These are phyloP conservation scores for Rhingia rostrata DNA, from an alignment of 2,888 invertebrate species.

Conservation along the genomic window DNA sequence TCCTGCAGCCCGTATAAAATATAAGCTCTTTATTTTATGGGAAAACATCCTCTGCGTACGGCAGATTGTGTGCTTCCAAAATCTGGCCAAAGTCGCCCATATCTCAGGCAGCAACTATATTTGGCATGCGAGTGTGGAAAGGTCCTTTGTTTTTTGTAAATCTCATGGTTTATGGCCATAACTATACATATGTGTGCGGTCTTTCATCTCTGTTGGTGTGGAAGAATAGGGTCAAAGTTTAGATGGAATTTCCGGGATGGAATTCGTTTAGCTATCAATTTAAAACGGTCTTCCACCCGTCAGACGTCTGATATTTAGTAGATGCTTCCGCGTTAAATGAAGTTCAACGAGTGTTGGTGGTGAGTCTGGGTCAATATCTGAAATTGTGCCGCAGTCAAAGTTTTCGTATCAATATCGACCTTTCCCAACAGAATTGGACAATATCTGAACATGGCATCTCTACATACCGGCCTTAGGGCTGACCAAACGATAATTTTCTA, in stretches of 20 bases:
- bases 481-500: slow-evolving; percentile 66
- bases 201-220: slow-evolving; percentile 56
- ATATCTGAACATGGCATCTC: slow-evolving; percentile 45
- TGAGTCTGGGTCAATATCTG: slow-evolving; percentile 35
- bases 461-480: slow-evolving; percentile 23
- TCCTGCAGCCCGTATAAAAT: slow-evolving; percentile 31
- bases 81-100: slow-evolving; percentile 50
- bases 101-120: slow-evolving; percentile 15
- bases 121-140: slow-evolving; percentile 7
- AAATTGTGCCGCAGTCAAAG: slow-evolving; percentile 41
- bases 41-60: slow-evolving; percentile 52
- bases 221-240: slow-evolving; percentile 63
- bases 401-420: slow-evolving; percentile 62
- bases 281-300: slow-evolving; percentile 53
- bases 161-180: slow-evolving; percentile 41
- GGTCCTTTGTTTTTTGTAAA: slow-evolving; percentile 43
- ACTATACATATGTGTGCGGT: slow-evolving; percentile 14
- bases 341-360: slow-evolving; percentile 22
- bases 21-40: slow-evolving; percentile 70
- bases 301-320: slow-evolving; percentile 14
- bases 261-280: slow-evolving; percentile 66
- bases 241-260: slow-evolving; percentile 68
- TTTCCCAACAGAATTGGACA: not conserved
- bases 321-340: slow-evolving; percentile 22
- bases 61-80: slow-evolving; percentile 58